Evolutionary conservation across 1,140 invertebrate genomes (phyloP).

Genomic region (Macrosteles quadrilineatus): DNA sequence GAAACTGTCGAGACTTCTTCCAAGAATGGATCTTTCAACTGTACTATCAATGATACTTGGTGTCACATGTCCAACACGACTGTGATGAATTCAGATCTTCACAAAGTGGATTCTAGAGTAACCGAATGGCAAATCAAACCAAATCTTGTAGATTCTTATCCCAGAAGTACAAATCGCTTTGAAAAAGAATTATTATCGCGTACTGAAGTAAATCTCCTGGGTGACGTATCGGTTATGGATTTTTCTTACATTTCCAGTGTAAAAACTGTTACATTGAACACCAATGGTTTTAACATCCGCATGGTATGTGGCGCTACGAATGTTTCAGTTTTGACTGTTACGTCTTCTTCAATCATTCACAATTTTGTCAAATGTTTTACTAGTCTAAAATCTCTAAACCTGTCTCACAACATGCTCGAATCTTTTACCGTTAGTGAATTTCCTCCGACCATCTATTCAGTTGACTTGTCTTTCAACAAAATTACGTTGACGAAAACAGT

Average conservation of each 20-base stretch:
- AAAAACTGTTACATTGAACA: not conserved
- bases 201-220: not conserved
- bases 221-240: not conserved
- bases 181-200: too few species aligned
- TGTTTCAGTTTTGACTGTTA: not conserved
- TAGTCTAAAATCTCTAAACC: not conserved
- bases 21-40: not conserved
- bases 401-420: not conserved
- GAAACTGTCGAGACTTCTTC: not conserved
- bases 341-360: not conserved
- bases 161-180: too few species aligned
- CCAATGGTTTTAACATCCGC: not conserved
- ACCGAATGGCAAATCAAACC: too few species aligned
- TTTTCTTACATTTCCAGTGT: not conserved
- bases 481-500: conserved; percentile 8
- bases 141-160: too few species aligned
- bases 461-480: not conserved
- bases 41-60: not conserved
- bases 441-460: not conserved
- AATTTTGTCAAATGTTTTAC: not conserved
- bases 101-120: too few species aligned
- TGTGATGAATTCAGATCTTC: not conserved
- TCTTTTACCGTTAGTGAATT: not conserved
- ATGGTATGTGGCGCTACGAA: not conserved
- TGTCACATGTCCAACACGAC: not conserved